Percentiles rank a stretch among this genome's conserved stretches.
Conservation (phyloP, 2,888 invertebrate species). For the Siphlonurus alternatus region DNA sequence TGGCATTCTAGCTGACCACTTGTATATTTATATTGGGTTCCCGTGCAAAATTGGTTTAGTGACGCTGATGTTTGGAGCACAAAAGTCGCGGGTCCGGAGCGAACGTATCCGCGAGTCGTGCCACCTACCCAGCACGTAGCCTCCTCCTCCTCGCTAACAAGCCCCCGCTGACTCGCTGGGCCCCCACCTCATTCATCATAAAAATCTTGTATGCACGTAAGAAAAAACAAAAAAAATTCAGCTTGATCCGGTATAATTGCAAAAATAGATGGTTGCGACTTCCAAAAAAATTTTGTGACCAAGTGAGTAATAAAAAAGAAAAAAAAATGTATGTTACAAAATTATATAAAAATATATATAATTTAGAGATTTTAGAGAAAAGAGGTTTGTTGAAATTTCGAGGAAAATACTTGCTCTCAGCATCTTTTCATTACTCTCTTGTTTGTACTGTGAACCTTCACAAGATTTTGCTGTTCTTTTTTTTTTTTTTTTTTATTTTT, state of each 20-base stretch:
- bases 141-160: not conserved
- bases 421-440: not conserved
- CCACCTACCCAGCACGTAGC: not conserved
- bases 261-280: too few relatives aligned
- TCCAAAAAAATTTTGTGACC: too few relatives aligned
- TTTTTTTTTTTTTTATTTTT: not conserved
- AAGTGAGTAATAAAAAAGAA: too few relatives aligned
- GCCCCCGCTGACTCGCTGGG: not conserved
- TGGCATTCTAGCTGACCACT: not conserved
- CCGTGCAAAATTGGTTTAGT: not conserved
- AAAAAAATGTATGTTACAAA: too few relatives aligned
- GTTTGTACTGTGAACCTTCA: not conserved
- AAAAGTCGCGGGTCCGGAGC: not conserved
- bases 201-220: not conserved
- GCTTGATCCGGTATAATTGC: too few relatives aligned
- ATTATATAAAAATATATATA: too few relatives aligned
- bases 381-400: too few relatives aligned
- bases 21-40: not conserved
- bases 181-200: not conserved
- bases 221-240: too few relatives aligned
- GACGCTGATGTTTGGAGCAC: not conserved
- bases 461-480: not conserved
- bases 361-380: too few relatives aligned
- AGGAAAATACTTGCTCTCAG: not conserved
- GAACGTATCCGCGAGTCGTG: not conserved